A percentile compares a stretch with the other conserved stretches of the same genome.
Evolutionary conservation across 2,888 invertebrate species (phyloP).

Genomic region (Cactoblastis cactorum): DNA sequence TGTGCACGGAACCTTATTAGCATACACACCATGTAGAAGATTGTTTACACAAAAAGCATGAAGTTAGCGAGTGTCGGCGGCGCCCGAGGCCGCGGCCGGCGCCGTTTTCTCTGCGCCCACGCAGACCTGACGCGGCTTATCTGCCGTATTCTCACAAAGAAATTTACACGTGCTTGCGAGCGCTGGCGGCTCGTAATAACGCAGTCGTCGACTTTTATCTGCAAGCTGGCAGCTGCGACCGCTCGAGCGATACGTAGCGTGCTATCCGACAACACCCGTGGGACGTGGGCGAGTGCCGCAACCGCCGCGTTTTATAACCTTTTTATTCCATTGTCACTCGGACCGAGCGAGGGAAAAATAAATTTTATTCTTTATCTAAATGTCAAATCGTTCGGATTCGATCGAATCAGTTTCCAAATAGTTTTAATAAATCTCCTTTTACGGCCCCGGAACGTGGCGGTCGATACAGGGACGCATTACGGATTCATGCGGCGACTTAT

Average conservation of each 20-base stretch:
- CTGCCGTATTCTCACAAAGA: constrained; percentile 70
- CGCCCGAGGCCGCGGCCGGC: constrained; percentile 44
- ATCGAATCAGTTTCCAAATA: constrained; percentile 79
- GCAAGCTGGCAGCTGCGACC: constrained; percentile 53
- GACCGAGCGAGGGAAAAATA: constrained; percentile 69
- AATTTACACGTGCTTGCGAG: constrained; percentile 75
- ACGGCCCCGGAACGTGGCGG: constrained; percentile 59
- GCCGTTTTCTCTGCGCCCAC: constrained; percentile 63
- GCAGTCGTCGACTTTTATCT: constrained; percentile 70
- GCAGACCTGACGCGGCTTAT: constrained; percentile 47
- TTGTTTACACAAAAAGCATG: constrained; percentile 41
- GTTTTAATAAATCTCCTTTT: constrained; percentile 80
- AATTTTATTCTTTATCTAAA: constrained; percentile 79
- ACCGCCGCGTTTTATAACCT: constrained; percentile 75
- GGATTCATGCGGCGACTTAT: constrained; percentile 72
- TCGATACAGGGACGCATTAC: constrained; percentile 66
- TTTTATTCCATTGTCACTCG: constrained; percentile 78
- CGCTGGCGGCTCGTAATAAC: constrained; percentile 62
- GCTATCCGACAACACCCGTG: constrained; percentile 60
- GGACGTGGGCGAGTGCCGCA: constrained; percentile 69
- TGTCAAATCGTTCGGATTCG: constrained; percentile 78
- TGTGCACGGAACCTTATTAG: constrained; percentile 35
- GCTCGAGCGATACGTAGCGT: constrained; percentile 47
- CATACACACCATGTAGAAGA: constrained; percentile 28
- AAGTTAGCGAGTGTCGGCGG: constrained; percentile 37